Evolutionary conservation across 2,888 invertebrate species (phyloP).

Genomic region (Chaetoderma sp.): DNA sequence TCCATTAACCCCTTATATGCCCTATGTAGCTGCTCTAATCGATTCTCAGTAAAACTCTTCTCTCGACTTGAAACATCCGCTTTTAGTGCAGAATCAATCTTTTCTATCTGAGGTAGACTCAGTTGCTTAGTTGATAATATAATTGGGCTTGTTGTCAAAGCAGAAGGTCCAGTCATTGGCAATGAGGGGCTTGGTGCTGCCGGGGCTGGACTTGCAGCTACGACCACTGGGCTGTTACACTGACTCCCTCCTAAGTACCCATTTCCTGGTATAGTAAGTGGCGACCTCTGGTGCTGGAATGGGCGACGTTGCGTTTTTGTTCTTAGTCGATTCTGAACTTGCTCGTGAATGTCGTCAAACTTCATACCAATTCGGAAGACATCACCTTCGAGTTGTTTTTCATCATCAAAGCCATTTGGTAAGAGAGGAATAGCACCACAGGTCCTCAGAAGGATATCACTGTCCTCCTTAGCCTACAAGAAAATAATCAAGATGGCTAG

Average conservation of each 20-base stretch:
- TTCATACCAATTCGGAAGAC: constrained; percentile 65
- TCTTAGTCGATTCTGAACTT: constrained; percentile 52
- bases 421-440: constrained; percentile 39
- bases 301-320: constrained; percentile 52
- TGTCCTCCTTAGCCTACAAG: constrained; percentile 60
- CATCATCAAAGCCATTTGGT: constrained; percentile 55
- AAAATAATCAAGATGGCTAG: too few species aligned
- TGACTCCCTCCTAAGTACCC: too few species aligned
- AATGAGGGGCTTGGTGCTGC: too few species aligned
- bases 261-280: too few species aligned
- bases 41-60: constrained; percentile 42
- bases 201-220: too few species aligned
- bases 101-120: too few species aligned
- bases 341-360: constrained; percentile 65
- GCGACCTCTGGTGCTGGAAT: constrained; percentile 45
- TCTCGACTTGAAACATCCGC: too few species aligned
- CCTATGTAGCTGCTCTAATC: constrained; percentile 50
- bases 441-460: constrained; percentile 54
- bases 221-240: too few species aligned
- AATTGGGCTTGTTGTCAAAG: too few species aligned
- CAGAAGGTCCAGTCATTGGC: too few species aligned
- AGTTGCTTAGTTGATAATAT: too few species aligned
- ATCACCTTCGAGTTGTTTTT: constrained; percentile 62
- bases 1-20: constrained; percentile 64
- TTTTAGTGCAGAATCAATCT: too few species aligned